Base-by-base conservation (phyloP, 2,888 invertebrate species). In the Clunio marinus region DNA sequence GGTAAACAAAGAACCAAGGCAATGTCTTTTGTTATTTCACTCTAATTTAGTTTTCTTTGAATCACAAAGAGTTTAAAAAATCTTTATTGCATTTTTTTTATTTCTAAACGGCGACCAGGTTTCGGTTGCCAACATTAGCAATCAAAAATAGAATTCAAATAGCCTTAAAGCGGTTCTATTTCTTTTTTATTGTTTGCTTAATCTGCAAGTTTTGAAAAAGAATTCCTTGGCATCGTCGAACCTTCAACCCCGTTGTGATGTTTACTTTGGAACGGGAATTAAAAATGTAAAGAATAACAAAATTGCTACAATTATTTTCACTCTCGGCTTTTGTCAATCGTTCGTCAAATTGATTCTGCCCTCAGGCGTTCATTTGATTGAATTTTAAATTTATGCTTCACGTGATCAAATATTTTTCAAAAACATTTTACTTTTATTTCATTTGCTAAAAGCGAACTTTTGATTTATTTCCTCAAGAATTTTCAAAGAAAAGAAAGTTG, bases 121-220 rank as follows among this genome's bases (percentile, higher is more conserved):
- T 46, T 10, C 17, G n/a, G 27, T 22, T 28, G 24, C 46, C 15
- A 25, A n/a, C n/a, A n/a, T n/a, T n/a, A n/a, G n/a, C n/a, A n/a
- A n/a, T n/a, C n/a, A n/a, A 37, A 45, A 37, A 15, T n/a, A 28
- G 37, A 63, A 63, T 63, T 63, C 37, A 63, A 63, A 63, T 63
- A 63, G 63, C 63, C 63, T 63, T 25, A 10, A 24, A 63, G 63
- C 63, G n/a, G 20, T 63, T 63, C 46, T 37, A 20, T 45, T 46
- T 46, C 25, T 46, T 15, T 46, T 46, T 46, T 41, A 24, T 24
- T 13, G 22, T 22, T 51, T 17, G 51, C 51, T 20, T n/a, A 17
- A 17, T 22, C 20, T 51, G 17, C 22, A 17, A n/a, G 20, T 15
- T 51, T 41, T 41, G n/a, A n/a, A n/a, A n/a, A 41, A 15, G 41